Evolutionary conservation across 2,797 vertebrate genomes (phyloP).

Genomic region (Chelon labrosus): DNA sequence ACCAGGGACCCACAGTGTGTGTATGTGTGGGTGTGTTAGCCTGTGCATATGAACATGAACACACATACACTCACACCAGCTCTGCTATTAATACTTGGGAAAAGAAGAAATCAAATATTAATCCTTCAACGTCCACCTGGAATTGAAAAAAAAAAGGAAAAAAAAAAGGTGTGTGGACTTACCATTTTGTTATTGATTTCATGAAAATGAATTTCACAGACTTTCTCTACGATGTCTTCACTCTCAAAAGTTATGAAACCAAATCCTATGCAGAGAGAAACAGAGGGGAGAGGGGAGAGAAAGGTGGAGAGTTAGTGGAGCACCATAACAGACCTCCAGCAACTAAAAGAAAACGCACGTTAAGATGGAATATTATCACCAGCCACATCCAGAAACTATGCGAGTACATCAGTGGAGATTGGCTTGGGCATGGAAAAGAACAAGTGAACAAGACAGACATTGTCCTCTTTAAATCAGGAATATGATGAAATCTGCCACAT

Average conservation of each 20-base stretch:
- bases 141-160: conserved; percentile 74
- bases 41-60: conserved; percentile 56
- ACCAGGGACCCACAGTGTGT: conserved; percentile 62
- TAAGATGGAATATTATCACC: conserved; percentile 66
- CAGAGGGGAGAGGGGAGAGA: conserved; percentile 52
- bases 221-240: conserved; percentile 99
- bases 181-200: conserved; percentile 99
- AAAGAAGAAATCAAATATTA: conserved; percentile 86
- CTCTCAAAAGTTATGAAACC: conserved; percentile 99
- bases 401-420: conserved; percentile 69
- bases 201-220: conserved; percentile 99
- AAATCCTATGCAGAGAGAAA: conserved; percentile 89
- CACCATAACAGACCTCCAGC: conserved; percentile 63
- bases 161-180: conserved; percentile 84
- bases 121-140: conserved; percentile 78
- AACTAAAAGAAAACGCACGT: conserved; percentile 63
- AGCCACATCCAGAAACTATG: conserved; percentile 69
- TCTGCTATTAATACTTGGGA: conserved; percentile 73
- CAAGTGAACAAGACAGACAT: conserved; percentile 82
- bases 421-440: conserved; percentile 68
- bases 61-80: conserved; percentile 40
- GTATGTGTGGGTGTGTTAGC: conserved; percentile 48
- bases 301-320: conserved; percentile 64
- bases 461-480: conserved; percentile 84
- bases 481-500: conserved; percentile 87